Evolutionary conservation across 2,888 invertebrate genomes (phyloP).

Genomic region (Lutraria lutraria): DNA sequence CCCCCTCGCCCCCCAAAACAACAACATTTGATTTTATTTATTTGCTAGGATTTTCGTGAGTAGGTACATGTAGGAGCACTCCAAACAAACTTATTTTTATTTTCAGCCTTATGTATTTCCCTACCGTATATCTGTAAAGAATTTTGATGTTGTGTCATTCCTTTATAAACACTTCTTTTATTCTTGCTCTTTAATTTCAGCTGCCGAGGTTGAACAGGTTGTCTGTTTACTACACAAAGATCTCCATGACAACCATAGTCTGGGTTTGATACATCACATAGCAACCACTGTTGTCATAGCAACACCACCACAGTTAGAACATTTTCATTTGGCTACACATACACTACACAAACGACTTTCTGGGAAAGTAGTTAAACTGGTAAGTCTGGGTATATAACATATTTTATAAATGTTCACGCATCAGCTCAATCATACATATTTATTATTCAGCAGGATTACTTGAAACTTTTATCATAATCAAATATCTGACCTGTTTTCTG

Average conservation of each 20-base stretch:
- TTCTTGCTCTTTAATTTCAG: constrained; percentile 60
- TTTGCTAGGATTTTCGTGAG: no score
- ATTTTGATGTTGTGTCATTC: no score
- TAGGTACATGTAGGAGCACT: no score
- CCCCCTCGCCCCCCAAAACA: no score
- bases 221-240: constrained; percentile 79
- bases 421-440: neutral
- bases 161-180: neutral
- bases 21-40: no score
- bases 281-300: constrained; percentile 75
- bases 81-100: no score
- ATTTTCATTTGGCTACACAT: constrained; percentile 67
- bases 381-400: constrained; percentile 54
- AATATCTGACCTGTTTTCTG: no score
- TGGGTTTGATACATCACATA: constrained; percentile 73
- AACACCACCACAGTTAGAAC: constrained; percentile 53
- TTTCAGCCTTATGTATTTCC: no score
- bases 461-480: no score
- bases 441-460: neutral
- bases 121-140: no score
- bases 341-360: constrained; percentile 78
- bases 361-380: constrained; percentile 80
- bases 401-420: neutral
- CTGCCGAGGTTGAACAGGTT: constrained; percentile 74
- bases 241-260: constrained; percentile 77